Conservation (phyloP, 2,113 vertebrate genomes). For the Rhagologus leucostigma region DNA sequence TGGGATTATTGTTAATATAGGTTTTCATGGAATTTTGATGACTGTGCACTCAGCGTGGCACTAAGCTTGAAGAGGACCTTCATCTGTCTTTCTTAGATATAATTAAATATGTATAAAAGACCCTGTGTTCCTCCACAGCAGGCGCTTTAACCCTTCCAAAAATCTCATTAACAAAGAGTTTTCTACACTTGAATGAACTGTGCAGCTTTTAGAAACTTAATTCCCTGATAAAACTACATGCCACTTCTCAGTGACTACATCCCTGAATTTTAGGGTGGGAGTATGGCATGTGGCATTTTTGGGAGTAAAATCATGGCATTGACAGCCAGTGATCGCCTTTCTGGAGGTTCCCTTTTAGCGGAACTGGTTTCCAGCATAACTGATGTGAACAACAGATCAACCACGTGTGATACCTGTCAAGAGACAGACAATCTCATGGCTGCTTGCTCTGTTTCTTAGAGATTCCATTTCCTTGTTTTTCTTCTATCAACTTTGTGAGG, state of each 20-base stretch:
- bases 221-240: neutral
- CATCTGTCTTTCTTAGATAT: neutral
- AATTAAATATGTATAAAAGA: neutral
- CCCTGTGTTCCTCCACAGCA: neutral
- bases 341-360: neutral
- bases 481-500: neutral
- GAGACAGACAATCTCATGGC: neutral
- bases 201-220: neutral
- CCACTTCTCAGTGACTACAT: neutral
- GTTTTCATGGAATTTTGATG: neutral
- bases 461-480: neutral
- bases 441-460: neutral
- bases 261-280: neutral
- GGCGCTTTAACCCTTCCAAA: neutral
- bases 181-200: neutral
- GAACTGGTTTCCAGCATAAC: neutral
- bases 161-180: neutral
- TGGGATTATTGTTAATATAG: neutral
- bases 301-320: neutral
- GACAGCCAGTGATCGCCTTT: neutral
- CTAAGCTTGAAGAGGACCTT: neutral
- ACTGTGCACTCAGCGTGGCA: neutral
- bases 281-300: neutral
- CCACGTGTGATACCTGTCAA: fast-evolving
- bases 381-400: neutral